Base-by-base conservation (phyloP, 53 echinoderm and acorn worm genomes). In the Arbacia lixula region DNA sequence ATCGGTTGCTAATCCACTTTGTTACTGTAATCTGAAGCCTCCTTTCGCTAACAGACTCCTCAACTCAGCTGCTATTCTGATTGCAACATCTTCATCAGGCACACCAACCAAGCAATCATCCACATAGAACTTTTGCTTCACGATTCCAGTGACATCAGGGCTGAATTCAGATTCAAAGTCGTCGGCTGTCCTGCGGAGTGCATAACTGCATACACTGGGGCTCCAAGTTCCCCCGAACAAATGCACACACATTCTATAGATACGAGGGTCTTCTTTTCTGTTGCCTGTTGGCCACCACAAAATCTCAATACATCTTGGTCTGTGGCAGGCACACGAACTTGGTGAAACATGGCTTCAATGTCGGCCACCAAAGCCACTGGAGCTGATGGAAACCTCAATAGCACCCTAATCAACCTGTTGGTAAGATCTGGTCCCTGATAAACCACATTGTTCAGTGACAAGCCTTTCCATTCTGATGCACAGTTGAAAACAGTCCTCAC, bases 101-200 rank as follows among this genome's bases (percentile, higher is more conserved):
- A 85, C 79, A 51, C 66, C 32, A 37, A 76, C 86, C 77, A 90
- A 50, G 29, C 81, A 85, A 50, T 90, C 90, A 71, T 90, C 76
- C 16, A 76, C 56, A 36, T 76, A 76, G 14, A 56, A 76, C 2
- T 76, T 76, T 1, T 20, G 31, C n/a, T 35, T 76, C 55, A 76
- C 56, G 12, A 56, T 40, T 4, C 21, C n/a, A 1, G 28, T 28
- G 2, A 40, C 54, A 38, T 76, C 57, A 10, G 53, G 76, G 54
- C 38, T 38, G 38, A 11, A 76, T 35, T 76, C 76, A 5, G 36
- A 6, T 21, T 55, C n/a, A 11, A 21, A 24, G 24, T 56, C 76
- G 35, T 76, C 76, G 22, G 55, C 56, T 12, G 76, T 76, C 65
- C 74, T 52, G 19, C 77, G 85, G 39, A 77, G 68, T 26, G 85